Evolutionary conservation across 2,113 vertebrate genomes (phyloP).

Genomic region (Melanerpes aurifrons): DNA sequence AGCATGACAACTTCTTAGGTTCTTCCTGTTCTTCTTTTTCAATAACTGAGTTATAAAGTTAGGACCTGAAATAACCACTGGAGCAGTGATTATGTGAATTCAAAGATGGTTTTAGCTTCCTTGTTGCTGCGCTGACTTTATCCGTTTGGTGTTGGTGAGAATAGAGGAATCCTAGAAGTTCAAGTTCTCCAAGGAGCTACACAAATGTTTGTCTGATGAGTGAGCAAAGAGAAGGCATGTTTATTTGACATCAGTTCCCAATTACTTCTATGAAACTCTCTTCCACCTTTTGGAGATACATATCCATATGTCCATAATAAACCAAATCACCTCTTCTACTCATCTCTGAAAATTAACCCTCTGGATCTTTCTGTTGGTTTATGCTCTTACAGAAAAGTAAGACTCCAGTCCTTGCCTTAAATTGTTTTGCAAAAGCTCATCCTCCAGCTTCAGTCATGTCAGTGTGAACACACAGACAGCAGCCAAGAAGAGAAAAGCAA

Average conservation of each 20-base stretch:
- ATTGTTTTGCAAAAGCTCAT: background rate
- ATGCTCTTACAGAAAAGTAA: background rate
- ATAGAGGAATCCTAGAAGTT: background rate
- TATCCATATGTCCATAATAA: background rate
- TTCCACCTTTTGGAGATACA: background rate
- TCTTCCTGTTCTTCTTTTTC: fast-evolving
- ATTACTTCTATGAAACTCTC: background rate
- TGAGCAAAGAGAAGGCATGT: background rate
- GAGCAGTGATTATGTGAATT: background rate
- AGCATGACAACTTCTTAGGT: background rate
- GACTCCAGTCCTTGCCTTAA: background rate
- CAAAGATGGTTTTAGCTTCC: background rate
- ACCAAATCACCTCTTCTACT: background rate
- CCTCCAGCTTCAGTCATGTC: background rate
- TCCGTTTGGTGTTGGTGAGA: background rate
- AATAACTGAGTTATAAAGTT: background rate
- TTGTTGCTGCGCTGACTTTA: background rate
- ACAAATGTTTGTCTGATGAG: background rate
- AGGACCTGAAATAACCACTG: background rate
- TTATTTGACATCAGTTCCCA: background rate
- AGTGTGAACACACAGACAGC: background rate
- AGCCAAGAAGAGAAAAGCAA: constrained; percentile 28
- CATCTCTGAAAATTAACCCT: background rate
- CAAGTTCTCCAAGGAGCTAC: background rate
- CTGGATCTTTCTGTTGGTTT: background rate